Evolutionary conservation across 1,140 invertebrate species (phyloP).

Genomic region (Parasteatoda tepidariorum): DNA sequence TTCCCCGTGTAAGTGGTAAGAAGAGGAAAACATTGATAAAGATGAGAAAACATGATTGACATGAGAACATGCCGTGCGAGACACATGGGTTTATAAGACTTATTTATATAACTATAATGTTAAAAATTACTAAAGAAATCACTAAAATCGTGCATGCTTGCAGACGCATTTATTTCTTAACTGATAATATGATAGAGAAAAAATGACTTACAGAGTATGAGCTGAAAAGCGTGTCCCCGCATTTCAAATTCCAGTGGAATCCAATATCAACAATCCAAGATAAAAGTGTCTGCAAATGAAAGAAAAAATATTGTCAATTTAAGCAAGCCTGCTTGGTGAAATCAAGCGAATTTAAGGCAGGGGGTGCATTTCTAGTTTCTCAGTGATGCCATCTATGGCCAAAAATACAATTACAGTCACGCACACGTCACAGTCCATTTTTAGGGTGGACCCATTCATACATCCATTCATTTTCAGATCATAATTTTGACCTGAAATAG

Average conservation of each 20-base stretch:
- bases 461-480: too few relatives aligned
- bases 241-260: constrained; percentile 24
- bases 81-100: background rate
- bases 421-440: too few relatives aligned
- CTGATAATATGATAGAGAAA: background rate
- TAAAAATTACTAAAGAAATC: background rate
- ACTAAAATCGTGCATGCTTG: background rate
- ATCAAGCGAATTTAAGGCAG: too few relatives aligned
- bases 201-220: background rate
- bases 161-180: background rate
- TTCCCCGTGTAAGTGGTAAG: background rate
- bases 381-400: too few relatives aligned
- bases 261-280: background rate
- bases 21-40: background rate
- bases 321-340: too few relatives aligned
- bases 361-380: too few relatives aligned
- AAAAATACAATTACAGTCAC: too few relatives aligned
- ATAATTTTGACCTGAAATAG: too few relatives aligned
- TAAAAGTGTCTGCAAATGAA: constrained; percentile 17
- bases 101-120: background rate
- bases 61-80: background rate
- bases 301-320: too few relatives aligned
- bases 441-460: too few relatives aligned
- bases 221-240: background rate
- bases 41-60: background rate